Base-by-base conservation (phyloP, 2,113 vertebrate genomes). In the Megaceryle torquata region DNA sequence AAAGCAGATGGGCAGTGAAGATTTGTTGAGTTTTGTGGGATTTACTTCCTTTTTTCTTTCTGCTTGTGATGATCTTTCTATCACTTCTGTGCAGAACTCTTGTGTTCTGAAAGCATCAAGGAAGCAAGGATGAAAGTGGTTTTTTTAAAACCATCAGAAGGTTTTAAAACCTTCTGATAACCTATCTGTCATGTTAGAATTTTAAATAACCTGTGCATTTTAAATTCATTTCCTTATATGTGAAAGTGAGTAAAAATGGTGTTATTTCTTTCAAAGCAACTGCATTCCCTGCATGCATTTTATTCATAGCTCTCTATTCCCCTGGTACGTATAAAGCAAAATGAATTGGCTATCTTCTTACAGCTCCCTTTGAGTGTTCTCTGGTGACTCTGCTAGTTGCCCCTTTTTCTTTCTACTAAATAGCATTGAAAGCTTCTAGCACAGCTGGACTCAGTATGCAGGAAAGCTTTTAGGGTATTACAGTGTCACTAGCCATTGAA, bases 291-390 rank as follows among this genome's bases (percentile, higher is more conserved):
- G 97, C 97, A 97, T 97, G 97, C 97, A 96, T 96, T 98, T 97
- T 98, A 96, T 98, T 98, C 98, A 98, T 98, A 97, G 95, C 95
- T 93, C 90, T 97, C 96, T 97, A 98, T 98, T 98, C 98, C 98
- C 98, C 50, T 71, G 97, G 95, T 81, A 94, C 96, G 8, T 93
- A 97, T 98, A 96, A 98, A 98, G 72, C 79, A n/a, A 96, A 98
- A 98, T 97, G 95, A 98, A 98, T 91, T 97, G 95, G 96, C 97
- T 98, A 96, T 98, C 97, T 98, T 97, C 97, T 98, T 98, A 98
- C 97, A 97, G 98, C 95, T 98, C 97, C 35, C 79, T 88, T 97
- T 95, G 97, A 95, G 96, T 96, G 93, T 97, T 98, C 98, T 98
- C 98, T 91, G 94, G 98, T 98, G 97, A 95, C 93, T 96, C 64